These are phyloP conservation scores for Harpalus rubripes DNA, from an alignment of 2,888 invertebrate species.

Conservation along the genomic window DNA sequence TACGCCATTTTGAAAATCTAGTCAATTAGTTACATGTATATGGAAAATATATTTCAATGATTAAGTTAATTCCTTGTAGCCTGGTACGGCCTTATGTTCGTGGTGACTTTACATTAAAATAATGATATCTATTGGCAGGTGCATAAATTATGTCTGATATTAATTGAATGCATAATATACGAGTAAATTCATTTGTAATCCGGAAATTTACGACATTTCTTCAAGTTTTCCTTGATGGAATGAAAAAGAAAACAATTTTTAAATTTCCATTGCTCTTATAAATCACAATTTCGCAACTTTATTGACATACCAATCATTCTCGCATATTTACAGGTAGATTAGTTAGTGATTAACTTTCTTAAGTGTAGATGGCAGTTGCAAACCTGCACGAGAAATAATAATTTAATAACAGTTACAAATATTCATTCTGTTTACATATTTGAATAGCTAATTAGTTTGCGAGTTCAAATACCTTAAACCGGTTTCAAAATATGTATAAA, in stretches of 20 bases:
- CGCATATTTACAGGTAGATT: conserved; percentile 25
- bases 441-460: conserved; percentile 66
- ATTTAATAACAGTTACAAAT: conserved; percentile 67
- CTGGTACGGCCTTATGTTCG: not conserved
- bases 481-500: conserved; percentile 67
- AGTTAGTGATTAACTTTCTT: not conserved
- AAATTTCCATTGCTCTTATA: conserved; percentile 17
- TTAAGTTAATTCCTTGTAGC: conserved; percentile 1
- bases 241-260: conserved; percentile 33
- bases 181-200: conserved; percentile 22
- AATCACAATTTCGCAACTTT: conserved; percentile 47
- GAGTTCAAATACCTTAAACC: conserved; percentile 67
- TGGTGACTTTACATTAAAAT: conserved; percentile 19
- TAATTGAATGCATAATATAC: conserved; percentile 36
- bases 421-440: conserved; percentile 67
- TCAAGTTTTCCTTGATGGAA: conserved; percentile 38
- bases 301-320: conserved; percentile 29
- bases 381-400: conserved; percentile 58
- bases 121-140: conserved; percentile 28
- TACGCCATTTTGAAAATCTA: conserved; percentile 2
- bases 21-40: conserved; percentile 6
- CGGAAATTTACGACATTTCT: conserved; percentile 35
- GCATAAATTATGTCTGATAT: conserved; percentile 28
- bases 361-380: conserved; percentile 54
- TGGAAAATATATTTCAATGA: conserved; percentile 7